Evolutionary conservation across 2,113 vertebrate genomes (phyloP).

Genomic region (Ictidomys tridecemlineatus): DNA sequence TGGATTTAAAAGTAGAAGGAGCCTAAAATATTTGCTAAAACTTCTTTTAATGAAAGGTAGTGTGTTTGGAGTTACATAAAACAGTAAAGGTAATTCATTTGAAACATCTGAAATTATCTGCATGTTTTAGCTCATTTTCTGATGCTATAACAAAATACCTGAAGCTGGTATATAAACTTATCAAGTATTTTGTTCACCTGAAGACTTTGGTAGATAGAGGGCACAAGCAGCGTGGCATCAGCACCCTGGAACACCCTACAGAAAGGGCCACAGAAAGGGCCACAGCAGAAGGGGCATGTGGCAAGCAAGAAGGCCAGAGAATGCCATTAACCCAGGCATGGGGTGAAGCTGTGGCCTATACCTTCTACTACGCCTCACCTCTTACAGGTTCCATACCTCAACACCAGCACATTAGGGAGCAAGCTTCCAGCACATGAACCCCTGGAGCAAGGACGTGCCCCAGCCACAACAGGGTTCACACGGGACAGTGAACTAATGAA

Average conservation of each 20-base stretch:
- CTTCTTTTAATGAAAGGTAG: background rate
- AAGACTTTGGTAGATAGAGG: rapidly evolving
- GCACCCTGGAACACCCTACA: background rate
- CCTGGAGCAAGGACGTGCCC: background rate
- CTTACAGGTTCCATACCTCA: background rate
- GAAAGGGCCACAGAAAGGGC: no score
- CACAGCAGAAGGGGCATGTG: background rate
- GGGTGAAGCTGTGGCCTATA: background rate
- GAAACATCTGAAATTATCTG: background rate
- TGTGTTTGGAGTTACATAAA: background rate
- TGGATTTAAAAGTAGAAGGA: slow-evolving; percentile 11
- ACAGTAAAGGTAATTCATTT: background rate
- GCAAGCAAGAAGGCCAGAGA: background rate
- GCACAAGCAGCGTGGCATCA: background rate
- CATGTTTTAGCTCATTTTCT: background rate
- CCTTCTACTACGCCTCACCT: background rate
- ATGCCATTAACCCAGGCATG: background rate
- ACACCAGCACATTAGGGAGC: background rate
- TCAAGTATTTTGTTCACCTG: background rate
- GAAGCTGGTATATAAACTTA: background rate
- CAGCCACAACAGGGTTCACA: background rate
- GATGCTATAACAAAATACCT: background rate
- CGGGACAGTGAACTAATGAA: background rate
- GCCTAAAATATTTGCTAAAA: background rate
- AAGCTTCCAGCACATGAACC: background rate